phyloP scores from a whole-genome alignment of 2,797 vertebrate species.

The Mormyrops attenuatus region DNA sequence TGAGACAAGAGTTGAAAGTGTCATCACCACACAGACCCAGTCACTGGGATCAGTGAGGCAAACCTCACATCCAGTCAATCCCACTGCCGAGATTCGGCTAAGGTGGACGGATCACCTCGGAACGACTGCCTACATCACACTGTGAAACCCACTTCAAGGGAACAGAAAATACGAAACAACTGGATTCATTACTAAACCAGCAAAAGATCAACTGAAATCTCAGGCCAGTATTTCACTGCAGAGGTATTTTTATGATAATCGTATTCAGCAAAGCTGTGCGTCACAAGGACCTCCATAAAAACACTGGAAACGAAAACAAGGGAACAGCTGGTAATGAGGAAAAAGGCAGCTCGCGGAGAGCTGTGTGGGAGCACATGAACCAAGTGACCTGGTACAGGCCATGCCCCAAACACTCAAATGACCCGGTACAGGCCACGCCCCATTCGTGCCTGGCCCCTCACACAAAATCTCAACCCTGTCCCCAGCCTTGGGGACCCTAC shows the following conservation, averaged over 20 bases:
- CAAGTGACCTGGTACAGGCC: not conserved
- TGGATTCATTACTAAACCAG: not conserved
- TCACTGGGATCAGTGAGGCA: not conserved
- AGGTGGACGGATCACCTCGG: not conserved
- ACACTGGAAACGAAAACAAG: not conserved
- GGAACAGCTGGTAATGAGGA: not conserved
- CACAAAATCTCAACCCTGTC: not conserved
- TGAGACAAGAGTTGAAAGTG: not conserved
- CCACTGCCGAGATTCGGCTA: not conserved
- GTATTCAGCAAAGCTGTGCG: not conserved
- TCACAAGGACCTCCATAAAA: not conserved
- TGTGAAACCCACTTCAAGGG: not conserved
- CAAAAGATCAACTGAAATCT: not conserved
- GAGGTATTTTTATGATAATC: conserved; percentile 9
- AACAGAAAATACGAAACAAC: not conserved
- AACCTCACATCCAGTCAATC: not conserved
- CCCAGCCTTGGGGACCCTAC: not conserved
- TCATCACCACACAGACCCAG: not conserved
- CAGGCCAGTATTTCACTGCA: conserved; percentile 1
- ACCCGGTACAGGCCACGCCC: not conserved
- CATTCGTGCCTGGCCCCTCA: not conserved
- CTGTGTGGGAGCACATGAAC: not conserved
- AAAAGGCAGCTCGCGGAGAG: not conserved
- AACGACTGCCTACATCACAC: not conserved
- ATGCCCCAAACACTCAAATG: not conserved